Conservation (phyloP, 2,797 vertebrate genomes). For the Spinibarbus caldwelli region DNA sequence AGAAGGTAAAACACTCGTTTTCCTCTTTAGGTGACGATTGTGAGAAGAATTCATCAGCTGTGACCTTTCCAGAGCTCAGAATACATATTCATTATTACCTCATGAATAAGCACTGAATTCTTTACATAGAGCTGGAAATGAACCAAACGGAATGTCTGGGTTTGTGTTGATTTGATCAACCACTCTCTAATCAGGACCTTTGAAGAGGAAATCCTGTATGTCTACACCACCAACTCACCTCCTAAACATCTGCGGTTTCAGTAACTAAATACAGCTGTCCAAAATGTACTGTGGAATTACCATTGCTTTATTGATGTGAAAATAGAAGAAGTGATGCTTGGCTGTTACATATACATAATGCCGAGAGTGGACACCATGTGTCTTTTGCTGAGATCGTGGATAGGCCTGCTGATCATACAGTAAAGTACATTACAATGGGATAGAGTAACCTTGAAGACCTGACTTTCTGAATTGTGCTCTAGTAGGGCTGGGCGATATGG, state of each 20-base stretch:
- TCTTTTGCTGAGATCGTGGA: neutral
- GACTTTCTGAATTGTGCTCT: neutral
- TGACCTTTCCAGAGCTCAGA: neutral
- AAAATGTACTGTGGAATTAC: neutral
- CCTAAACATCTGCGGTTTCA: neutral
- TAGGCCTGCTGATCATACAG: neutral
- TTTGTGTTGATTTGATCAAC: neutral
- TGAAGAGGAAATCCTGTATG: neutral
- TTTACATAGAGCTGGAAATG: neutral
- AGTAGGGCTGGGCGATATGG: too few species aligned
- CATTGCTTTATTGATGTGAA: neutral
- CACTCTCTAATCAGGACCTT: neutral
- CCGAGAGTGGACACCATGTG: neutral
- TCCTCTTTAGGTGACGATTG: slow-evolving; percentile 7
- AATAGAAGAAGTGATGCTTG: neutral
- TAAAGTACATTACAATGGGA: neutral
- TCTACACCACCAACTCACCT: neutral
- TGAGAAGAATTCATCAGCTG: slow-evolving; percentile 13
- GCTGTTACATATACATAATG: neutral
- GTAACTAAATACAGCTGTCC: neutral
- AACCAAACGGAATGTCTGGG: neutral
- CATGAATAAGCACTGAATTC: neutral
- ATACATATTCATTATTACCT: neutral
- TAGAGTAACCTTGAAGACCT: neutral
- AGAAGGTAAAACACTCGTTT: slow-evolving; percentile 84